phyloP scores from a whole-genome alignment of 1,140 invertebrate species.

The Trichonephila clavata region DNA sequence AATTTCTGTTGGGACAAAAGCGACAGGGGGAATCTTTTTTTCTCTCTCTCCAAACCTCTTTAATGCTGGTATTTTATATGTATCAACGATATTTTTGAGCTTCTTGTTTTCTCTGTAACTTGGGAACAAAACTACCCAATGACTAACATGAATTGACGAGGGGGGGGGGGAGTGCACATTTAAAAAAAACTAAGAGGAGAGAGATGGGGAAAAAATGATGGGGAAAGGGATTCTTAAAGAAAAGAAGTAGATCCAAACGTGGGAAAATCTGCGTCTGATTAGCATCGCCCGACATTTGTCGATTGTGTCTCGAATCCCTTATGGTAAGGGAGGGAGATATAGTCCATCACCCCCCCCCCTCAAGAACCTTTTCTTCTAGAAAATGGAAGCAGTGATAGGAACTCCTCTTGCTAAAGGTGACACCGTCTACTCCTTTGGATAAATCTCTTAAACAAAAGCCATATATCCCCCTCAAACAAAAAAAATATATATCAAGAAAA shows the following conservation, averaged over 20 bases:
- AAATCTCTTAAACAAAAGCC: conserved; percentile 54
- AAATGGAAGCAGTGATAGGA: not conserved
- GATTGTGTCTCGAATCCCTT: conserved; percentile 59
- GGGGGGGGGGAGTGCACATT: not conserved
- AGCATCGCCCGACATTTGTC: conserved; percentile 56
- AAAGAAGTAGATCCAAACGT: conserved; percentile 7
- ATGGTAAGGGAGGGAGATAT: not conserved
- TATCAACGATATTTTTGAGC: conserved; percentile 57
- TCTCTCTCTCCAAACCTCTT: not conserved
- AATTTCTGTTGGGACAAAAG: conserved; percentile 63
- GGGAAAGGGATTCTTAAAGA: conserved; percentile 12
- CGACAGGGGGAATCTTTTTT: not conserved
- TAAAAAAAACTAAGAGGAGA: not conserved
- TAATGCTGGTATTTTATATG: conserved; percentile 54
- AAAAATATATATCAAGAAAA: conserved; percentile 26
- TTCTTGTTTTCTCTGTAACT: conserved; percentile 61
- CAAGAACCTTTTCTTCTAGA: not conserved
- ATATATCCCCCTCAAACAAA: conserved; percentile 56
- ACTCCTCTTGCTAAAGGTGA: conserved; percentile 40
- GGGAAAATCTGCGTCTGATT: conserved; percentile 65
- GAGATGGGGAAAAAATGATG: not conserved
- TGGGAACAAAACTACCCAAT: conserved; percentile 70
- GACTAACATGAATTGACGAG: conserved; percentile 57
- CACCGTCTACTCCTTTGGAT: conserved; percentile 28
- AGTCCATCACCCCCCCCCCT: not conserved